Evolutionary conservation across 2,113 vertebrate species (phyloP), one percentile per base, ranked within the genome.

Genomic region (Lanius ludovicianus): DNA sequence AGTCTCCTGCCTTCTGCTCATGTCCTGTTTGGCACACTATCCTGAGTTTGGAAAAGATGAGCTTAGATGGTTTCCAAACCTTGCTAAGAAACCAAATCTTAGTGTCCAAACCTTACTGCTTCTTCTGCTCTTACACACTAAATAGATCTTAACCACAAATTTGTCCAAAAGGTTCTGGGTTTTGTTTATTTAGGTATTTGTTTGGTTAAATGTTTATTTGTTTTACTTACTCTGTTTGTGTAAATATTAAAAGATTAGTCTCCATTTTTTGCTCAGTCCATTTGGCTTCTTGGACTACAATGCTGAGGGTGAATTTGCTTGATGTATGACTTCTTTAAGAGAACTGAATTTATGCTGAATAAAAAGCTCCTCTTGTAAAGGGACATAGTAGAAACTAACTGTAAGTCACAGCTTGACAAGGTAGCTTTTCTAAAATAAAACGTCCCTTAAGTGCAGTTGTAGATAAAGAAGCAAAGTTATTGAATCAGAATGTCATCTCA

Each of bases 351-450:
- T 85, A 28, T 22, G 55, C 12, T 2, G 2, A 65, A 77, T 44
- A 69, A 85, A 83, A 11, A 47, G 3, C 6, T 90, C 21, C 16
- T 73, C 20, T 55, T 71, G 16, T 55, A 59, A 80, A 89, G 30
- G 35, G 11, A 81, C 31, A 8, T 31, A 63, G 30, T 25, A 74
- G 10, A 10, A 81, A 62, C 25, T 46, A 62, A 50, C 23, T 39
- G 8, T 35, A 86, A 65, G 42, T 67, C 47, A 84, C 47, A 87
- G 55, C 8, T 60, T 81, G 59, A 63, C 42, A 77, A 46, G 37
- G 24, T 31, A 93, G 28, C 23, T 86, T 78, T 89, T 70, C 35
- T 81, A 47, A 96, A 95, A 74, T 67, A 92, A 87, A 90, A 60
- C 56, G 15, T 21, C 9, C 41, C 76, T 78, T 87, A 90, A 81